These are phyloP conservation scores for Galendromus occidentalis DNA, from an alignment of 1,140 invertebrate genomes.

Conservation along the genomic window DNA sequence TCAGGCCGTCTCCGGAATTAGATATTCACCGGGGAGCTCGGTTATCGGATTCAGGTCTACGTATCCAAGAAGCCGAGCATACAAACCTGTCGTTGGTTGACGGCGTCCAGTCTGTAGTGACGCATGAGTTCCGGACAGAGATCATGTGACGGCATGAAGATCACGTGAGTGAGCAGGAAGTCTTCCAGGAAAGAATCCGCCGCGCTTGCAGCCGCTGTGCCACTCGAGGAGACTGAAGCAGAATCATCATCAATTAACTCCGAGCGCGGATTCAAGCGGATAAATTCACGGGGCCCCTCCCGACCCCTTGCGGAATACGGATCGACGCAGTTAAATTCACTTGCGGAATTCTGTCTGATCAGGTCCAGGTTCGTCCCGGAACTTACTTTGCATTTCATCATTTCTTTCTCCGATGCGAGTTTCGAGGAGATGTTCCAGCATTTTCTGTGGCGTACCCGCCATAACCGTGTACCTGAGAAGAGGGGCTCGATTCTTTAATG, in stretches of 20 bases:
- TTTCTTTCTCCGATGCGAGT: slow-evolving; percentile 43
- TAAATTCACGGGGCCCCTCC: too few relatives aligned
- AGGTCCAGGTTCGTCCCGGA: too few relatives aligned
- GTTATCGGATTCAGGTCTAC: too few relatives aligned
- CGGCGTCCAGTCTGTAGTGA: slow-evolving; percentile 42
- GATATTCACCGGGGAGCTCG: too few relatives aligned
- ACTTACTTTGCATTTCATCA: slow-evolving; percentile 25
- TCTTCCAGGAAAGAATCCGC: slow-evolving; percentile 57
- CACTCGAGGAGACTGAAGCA: slow-evolving; percentile 24
- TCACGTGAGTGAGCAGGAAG: slow-evolving; percentile 65
- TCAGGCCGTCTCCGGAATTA: too few relatives aligned
- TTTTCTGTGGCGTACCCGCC: slow-evolving; percentile 67
- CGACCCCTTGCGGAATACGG: too few relatives aligned
- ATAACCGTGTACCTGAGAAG: slow-evolving; percentile 56
- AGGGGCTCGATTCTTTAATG: too few relatives aligned
- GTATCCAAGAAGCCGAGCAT: too few relatives aligned
- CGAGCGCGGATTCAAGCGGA: too few relatives aligned
- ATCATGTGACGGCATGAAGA: slow-evolving; percentile 57
- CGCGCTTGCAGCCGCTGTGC: slow-evolving; percentile 18
- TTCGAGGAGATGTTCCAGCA: slow-evolving; percentile 65
- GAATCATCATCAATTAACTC: slow-evolving; percentile 28
- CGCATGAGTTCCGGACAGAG: slow-evolving; percentile 51
- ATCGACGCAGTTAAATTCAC: too few relatives aligned
- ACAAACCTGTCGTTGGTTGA: slow-evolving; percentile 17
- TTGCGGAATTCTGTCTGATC: too few relatives aligned